Base-by-base conservation (phyloP, 2,797 vertebrate genomes). In the Lophius americanus region DNA sequence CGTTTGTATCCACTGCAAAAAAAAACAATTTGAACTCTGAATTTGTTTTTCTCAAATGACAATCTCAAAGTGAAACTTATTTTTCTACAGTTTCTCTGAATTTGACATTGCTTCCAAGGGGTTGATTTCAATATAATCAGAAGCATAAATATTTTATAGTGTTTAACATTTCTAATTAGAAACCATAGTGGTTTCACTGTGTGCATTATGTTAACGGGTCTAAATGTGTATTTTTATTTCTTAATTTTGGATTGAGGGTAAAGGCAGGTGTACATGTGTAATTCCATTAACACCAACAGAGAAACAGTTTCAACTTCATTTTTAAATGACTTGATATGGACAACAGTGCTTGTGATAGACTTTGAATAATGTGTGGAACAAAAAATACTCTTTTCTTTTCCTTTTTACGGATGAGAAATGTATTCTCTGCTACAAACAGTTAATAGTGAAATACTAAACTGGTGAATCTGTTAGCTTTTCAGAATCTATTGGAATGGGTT, bases 1-100 rank as follows among this genome's bases (percentile, higher is more conserved):
- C 56, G 59, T 42, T 38, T 61, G 14, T 35, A 41, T 0, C 7
- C 55, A 39, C 23, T 46, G 51, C 4, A 43, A 39, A 63, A 68
- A 50, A 55, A 39, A 35, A 56, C 6, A 11, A 33, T 23, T 23
- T 23, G 23, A 23, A 23, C 1, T 23, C 23, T 23, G 23, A 23
- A 23, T 23, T 23, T 23, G 23, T 23, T 23, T 23, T 23, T 49
- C 37, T 58, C 48, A 37, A 13, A 47, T 6, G 4, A 23, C 11
- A 12, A 23, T 42, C 12, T 23, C 2, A 39, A 3, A 33, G 32
- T 55, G 48, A 43, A 53, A 38, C 10, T 0, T 32, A 38, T 6
- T 48, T 55, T 10, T 42, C 1, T 7, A 42, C 14, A 38, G n/a
- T 41, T 51, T 51, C n/a, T n/a, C 9, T 4, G 44, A 42, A 32